A percentile compares a stretch with the other conserved stretches of the same genome.
Evolutionary conservation across 2,113 vertebrate species (phyloP).

Genomic region (Mus spicilegus): DNA sequence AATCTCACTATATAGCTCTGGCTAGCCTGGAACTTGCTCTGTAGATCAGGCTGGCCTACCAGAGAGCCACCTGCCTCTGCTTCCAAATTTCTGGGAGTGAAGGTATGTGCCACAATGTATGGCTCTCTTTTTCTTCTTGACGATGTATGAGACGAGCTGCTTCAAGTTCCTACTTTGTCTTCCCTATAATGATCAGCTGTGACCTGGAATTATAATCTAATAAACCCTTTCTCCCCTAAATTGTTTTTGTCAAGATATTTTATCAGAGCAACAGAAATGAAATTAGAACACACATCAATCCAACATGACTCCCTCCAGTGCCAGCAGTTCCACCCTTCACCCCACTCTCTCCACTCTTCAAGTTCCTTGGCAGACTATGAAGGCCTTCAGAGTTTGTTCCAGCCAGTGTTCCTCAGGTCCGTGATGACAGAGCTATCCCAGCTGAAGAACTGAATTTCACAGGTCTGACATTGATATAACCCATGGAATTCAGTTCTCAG

Average conservation of each 20-base stretch:
- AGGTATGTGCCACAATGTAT: no score
- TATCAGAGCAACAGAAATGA: background rate
- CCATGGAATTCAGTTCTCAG: conserved; percentile 90
- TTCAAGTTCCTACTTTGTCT: background rate
- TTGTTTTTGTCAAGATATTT: background rate
- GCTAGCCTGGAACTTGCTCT: background rate
- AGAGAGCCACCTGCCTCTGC: background rate
- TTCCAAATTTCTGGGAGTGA: background rate
- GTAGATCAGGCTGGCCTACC: background rate
- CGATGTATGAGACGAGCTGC: background rate
- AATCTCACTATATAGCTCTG: no score
- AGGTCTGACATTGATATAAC: conserved; percentile 86
- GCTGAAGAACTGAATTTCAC: conserved; percentile 88
- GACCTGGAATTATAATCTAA: background rate
- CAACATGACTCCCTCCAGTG: background rate
- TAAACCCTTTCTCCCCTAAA: background rate
- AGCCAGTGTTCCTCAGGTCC: conserved; percentile 17
- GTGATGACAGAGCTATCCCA: conserved; percentile 85
- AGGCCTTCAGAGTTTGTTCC: conserved; percentile 41
- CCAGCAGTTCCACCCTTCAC: background rate
- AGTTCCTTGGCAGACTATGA: background rate
- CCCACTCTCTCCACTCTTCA: conserved; percentile 31
- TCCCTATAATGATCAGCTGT: background rate
- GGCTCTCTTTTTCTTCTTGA: background rate
- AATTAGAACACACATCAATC: background rate